Evolutionary conservation across 2,113 vertebrate genomes (phyloP).

Genomic region (Acanthochromis polyacanthus): DNA sequence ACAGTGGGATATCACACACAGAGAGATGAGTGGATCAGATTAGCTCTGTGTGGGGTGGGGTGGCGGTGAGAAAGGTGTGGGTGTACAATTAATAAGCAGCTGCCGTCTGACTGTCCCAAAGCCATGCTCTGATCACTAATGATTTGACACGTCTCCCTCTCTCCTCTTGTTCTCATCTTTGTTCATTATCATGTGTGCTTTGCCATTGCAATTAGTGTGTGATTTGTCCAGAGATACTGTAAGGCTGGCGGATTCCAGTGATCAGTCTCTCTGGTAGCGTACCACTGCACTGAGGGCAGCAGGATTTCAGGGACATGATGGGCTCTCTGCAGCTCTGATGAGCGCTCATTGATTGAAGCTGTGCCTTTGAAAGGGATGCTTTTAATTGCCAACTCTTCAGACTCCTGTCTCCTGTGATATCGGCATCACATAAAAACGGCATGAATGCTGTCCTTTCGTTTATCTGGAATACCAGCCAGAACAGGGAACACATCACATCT

Average conservation of each 20-base stretch:
- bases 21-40: slow-evolving; percentile 25
- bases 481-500: neutral
- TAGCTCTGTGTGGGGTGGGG: neutral
- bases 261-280: slow-evolving; percentile 27
- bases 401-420: slow-evolving; percentile 22
- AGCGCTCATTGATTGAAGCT: slow-evolving; percentile 41
- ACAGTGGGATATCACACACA: neutral
- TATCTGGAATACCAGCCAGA: neutral
- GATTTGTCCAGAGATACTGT: slow-evolving; percentile 59
- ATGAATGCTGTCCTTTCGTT: neutral
- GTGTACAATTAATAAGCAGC: slow-evolving; percentile 37
- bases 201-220: slow-evolving; percentile 34
- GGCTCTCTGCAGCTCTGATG: slow-evolving; percentile 51
- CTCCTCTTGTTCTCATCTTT: slow-evolving; percentile 19
- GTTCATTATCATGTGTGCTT: slow-evolving; percentile 31
- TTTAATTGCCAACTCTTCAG: slow-evolving; percentile 52
- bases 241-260: slow-evolving; percentile 20
- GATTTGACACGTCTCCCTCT: slow-evolving; percentile 27
- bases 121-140: slow-evolving; percentile 56
- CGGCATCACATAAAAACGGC: slow-evolving; percentile 29
- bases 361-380: slow-evolving; percentile 40
- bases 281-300: slow-evolving; percentile 20
- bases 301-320: slow-evolving; percentile 22
- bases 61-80: neutral
- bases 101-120: slow-evolving; percentile 25